phyloP scores from a whole-genome alignment of 2,113 vertebrate species.

The Eulemur rufifrons region DNA sequence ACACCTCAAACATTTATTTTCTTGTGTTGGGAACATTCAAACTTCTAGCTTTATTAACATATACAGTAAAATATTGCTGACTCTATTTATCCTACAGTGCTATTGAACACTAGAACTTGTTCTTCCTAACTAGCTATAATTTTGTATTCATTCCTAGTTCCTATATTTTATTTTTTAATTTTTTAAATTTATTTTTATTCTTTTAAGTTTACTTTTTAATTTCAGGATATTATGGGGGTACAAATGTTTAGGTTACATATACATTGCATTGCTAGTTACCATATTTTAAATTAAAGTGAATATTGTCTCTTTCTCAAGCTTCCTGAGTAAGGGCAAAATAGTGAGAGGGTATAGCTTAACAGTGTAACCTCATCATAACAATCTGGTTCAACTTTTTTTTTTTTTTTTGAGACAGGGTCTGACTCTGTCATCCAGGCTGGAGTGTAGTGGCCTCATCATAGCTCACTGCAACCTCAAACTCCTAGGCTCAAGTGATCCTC shows the following conservation, averaged over 20 bases:
- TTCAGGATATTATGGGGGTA: too few relatives aligned
- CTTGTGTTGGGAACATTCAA: neutral
- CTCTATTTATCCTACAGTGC: neutral
- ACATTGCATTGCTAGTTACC: neutral
- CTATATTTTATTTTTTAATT: neutral
- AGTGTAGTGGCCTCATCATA: too few relatives aligned
- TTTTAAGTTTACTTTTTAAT: too few relatives aligned
- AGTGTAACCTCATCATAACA: neutral
- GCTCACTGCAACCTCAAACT: too few relatives aligned
- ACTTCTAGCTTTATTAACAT: neutral
- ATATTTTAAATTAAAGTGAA: neutral
- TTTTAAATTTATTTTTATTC: too few relatives aligned
- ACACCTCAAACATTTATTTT: neutral
- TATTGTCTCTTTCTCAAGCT: neutral
- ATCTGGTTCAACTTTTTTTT: neutral
- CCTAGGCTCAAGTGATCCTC: too few relatives aligned
- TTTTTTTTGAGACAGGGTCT: too few relatives aligned
- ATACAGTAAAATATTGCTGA: neutral
- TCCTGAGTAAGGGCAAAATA: neutral
- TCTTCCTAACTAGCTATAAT: neutral
- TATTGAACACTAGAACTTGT: neutral
- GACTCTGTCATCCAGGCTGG: too few relatives aligned
- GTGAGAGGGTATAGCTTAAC: neutral
- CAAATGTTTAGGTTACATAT: too few relatives aligned
- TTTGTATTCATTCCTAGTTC: neutral